phyloP scores from a whole-genome alignment of 2,797 vertebrate species.

The Acanthopagrus latus region DNA sequence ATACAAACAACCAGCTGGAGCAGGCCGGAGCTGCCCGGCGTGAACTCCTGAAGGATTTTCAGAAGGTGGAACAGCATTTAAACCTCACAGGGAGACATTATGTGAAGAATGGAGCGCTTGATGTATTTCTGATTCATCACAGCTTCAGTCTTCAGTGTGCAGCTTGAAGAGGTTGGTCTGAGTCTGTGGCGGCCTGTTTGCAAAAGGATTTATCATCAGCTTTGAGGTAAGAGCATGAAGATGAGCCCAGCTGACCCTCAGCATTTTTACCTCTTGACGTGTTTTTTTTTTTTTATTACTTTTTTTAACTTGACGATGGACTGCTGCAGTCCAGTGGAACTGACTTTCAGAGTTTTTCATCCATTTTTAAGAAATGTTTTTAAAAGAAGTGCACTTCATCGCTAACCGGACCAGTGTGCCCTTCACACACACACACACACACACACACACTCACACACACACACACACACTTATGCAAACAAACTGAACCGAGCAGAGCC shows the following conservation, averaged over 20 bases:
- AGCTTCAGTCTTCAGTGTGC: background rate
- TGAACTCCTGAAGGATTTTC: background rate
- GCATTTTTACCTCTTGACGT: slow-evolving; percentile 31
- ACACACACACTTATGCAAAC: slow-evolving; percentile 56
- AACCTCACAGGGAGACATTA: background rate
- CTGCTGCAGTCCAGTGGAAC: slow-evolving; percentile 29
- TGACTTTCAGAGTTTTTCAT: slow-evolving; percentile 46
- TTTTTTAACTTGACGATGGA: slow-evolving; percentile 42
- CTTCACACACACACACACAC: slow-evolving; percentile 13
- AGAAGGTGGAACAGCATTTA: background rate
- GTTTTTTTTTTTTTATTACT: slow-evolving; percentile 7
- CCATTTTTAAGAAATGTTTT: slow-evolving; percentile 48
- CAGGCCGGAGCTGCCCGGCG: background rate
- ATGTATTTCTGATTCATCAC: background rate
- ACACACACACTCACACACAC: slow-evolving; percentile 25
- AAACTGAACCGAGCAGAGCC: slow-evolving; percentile 54
- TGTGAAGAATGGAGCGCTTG: background rate
- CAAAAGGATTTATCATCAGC: background rate
- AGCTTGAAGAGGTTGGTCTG: background rate
- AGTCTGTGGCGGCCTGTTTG: background rate
- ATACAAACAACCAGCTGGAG: background rate
- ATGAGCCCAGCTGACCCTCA: slow-evolving; percentile 34
- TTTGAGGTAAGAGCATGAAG: slow-evolving; percentile 4
- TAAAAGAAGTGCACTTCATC: slow-evolving; percentile 73
- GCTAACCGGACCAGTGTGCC: slow-evolving; percentile 46